Evolutionary conservation across 2,797 vertebrate species (phyloP).

Genomic region (Sebastolobus alascanus): DNA sequence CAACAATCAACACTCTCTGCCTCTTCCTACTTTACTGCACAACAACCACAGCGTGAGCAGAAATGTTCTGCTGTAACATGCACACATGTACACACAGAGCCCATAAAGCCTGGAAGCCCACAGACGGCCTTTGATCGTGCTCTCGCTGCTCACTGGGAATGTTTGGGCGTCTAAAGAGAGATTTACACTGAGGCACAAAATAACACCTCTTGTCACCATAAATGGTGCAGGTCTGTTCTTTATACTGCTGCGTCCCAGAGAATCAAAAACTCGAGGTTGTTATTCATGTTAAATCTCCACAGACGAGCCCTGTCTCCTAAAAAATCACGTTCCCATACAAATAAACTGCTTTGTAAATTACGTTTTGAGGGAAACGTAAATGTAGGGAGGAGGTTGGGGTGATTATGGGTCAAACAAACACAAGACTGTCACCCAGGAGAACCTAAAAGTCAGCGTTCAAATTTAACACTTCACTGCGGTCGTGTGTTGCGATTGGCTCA

Average conservation of each 20-base stretch:
- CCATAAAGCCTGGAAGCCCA: constrained; percentile 29
- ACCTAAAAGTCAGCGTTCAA: too few species aligned
- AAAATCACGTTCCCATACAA: too few species aligned
- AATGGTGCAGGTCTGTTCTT: constrained; percentile 11
- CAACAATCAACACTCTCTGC: background rate
- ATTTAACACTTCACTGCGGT: too few species aligned
- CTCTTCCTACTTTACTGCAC: background rate
- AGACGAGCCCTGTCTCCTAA: too few species aligned
- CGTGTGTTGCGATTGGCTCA: too few species aligned
- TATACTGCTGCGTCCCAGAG: background rate
- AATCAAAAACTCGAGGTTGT: constrained; percentile 38
- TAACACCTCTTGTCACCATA: constrained; percentile 35
- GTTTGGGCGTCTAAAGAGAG: constrained; percentile 37
- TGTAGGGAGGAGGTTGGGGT: too few species aligned
- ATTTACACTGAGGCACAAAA: constrained; percentile 50
- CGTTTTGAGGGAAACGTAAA: too few species aligned
- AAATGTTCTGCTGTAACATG: background rate
- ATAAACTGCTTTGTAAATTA: too few species aligned
- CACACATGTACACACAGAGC: background rate
- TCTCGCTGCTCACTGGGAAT: constrained; percentile 23
- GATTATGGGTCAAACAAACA: too few species aligned
- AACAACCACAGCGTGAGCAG: background rate
- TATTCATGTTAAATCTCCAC: constrained; percentile 23
- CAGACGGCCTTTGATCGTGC: constrained; percentile 57
- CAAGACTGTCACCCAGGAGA: too few species aligned